Percentiles rank a stretch among this genome's conserved stretches.
These are phyloP conservation scores for Oryzias curvinotus DNA, from an alignment of 2,113 vertebrate species.

Conservation along the genomic window DNA sequence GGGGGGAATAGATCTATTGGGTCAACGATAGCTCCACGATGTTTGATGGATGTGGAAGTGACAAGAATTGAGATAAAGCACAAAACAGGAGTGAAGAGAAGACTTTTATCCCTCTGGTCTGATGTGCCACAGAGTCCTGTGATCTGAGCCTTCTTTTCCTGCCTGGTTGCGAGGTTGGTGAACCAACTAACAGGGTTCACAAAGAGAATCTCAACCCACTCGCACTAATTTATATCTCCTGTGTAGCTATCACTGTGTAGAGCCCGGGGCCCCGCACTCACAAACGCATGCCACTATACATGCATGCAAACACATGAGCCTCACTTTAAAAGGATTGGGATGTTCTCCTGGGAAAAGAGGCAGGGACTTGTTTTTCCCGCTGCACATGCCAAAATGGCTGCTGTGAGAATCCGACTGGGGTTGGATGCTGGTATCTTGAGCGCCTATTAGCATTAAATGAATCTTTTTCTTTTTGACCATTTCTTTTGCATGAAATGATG, in stretches of 20 bases:
- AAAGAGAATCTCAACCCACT: conserved; percentile 29
- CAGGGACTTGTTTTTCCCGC: conserved; percentile 32
- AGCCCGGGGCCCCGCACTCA: conserved; percentile 46
- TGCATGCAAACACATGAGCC: conserved; percentile 1
- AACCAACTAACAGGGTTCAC: conserved; percentile 37
- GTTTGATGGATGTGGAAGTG: conserved; percentile 43
- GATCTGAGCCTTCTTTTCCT: conserved; percentile 51
- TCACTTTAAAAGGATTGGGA: conserved; percentile 14
- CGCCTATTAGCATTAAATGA: too few species aligned
- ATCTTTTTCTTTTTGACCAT: too few species aligned
- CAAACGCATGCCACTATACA: conserved; percentile 1
- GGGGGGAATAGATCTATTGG: conserved; percentile 29
- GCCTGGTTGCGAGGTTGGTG: conserved; percentile 32
- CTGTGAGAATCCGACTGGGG: background rate
- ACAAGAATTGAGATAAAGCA: conserved; percentile 31
- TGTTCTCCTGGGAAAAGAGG: conserved; percentile 18
- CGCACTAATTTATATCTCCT: conserved; percentile 21
- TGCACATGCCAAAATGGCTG: conserved; percentile 3
- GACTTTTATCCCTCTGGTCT: conserved; percentile 64
- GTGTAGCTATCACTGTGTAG: conserved; percentile 27
- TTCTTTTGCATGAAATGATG: too few species aligned
- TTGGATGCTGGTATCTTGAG: background rate
- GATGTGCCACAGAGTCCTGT: conserved; percentile 50
- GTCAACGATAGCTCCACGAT: conserved; percentile 39
- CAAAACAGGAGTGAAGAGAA: conserved; percentile 40